Conservation (phyloP, 1,140 invertebrate genomes). For the Drosophila biarmipes region DNA sequence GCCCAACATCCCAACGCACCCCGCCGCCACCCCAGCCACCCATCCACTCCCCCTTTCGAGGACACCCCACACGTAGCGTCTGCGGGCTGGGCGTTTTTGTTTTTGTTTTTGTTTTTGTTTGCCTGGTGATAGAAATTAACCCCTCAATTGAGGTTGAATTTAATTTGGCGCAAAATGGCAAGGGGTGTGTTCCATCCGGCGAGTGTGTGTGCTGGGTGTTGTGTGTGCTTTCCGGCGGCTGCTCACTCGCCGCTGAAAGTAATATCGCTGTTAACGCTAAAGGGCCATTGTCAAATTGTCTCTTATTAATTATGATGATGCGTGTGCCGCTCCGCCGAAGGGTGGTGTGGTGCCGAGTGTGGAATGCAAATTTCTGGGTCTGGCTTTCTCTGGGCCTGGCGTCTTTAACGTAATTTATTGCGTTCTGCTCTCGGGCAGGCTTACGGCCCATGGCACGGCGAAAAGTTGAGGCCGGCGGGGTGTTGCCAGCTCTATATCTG, state of each 20-base stretch:
- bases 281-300: conserved; percentile 83
- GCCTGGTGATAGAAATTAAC: conserved; percentile 84
- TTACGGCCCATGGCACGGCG: conserved; percentile 27
- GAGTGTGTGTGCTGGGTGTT: conserved; percentile 20
- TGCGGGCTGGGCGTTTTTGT: conserved; percentile 59
- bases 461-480: conserved; percentile 66
- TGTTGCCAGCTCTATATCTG: conserved; percentile 17
- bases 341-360: conserved; percentile 20
- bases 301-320: conserved; percentile 83
- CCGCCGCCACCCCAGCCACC: not conserved
- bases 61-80: conserved; percentile 52
- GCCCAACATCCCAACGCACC: conserved; percentile 18
- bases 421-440: conserved; percentile 40
- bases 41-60: conserved; percentile 16
- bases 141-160: conserved; percentile 84
- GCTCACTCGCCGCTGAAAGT: conserved; percentile 72
- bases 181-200: conserved; percentile 51
- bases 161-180: conserved; percentile 84
- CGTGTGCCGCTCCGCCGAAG: conserved; percentile 51
- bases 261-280: conserved; percentile 81
- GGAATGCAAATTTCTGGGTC: conserved; percentile 70
- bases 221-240: conserved; percentile 39
- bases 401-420: conserved; percentile 81
- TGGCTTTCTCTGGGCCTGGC: conserved; percentile 59
- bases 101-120: conserved; percentile 81